These are phyloP conservation scores for Coelopa pilipes DNA, from an alignment of 2,888 invertebrate genomes.

Conservation along the genomic window DNA sequence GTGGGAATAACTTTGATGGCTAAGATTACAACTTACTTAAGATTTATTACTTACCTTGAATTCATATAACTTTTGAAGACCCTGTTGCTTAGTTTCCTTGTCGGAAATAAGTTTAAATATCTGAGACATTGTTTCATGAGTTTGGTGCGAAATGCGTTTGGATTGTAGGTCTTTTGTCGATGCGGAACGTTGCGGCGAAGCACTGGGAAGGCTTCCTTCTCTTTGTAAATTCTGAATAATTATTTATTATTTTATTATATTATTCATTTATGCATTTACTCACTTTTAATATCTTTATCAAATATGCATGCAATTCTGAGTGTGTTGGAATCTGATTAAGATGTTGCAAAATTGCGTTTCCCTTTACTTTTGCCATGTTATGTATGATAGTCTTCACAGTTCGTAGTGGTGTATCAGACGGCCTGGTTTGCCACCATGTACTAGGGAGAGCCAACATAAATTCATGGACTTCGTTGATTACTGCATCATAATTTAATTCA, in stretches of 20 bases:
- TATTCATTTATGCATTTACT: neutral
- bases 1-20: neutral
- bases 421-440: constrained; percentile 85
- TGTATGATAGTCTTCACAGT: constrained; percentile 95
- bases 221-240: constrained; percentile 68
- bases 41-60: constrained; percentile 58
- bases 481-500: constrained; percentile 80
- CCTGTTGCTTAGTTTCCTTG: constrained; percentile 86
- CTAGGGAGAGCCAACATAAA: constrained; percentile 91
- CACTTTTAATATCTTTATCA: constrained; percentile 81
- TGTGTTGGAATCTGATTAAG: constrained; percentile 80
- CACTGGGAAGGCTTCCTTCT: constrained; percentile 67
- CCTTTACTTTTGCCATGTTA: constrained; percentile 89
- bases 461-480: constrained; percentile 84
- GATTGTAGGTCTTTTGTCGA: constrained; percentile 65
- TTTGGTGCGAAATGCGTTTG: constrained; percentile 77
- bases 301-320: constrained; percentile 87
- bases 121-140: constrained; percentile 87
- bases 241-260: neutral
- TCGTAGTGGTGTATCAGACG: constrained; percentile 85
- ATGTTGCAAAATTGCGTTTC: constrained; percentile 82
- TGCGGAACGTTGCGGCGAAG: constrained; percentile 60
- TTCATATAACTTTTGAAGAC: constrained; percentile 70
- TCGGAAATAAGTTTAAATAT: constrained; percentile 92
- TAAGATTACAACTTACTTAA: neutral